phyloP scores from a whole-genome alignment of 2,113 vertebrate genomes.

The Plotosus lineatus region DNA sequence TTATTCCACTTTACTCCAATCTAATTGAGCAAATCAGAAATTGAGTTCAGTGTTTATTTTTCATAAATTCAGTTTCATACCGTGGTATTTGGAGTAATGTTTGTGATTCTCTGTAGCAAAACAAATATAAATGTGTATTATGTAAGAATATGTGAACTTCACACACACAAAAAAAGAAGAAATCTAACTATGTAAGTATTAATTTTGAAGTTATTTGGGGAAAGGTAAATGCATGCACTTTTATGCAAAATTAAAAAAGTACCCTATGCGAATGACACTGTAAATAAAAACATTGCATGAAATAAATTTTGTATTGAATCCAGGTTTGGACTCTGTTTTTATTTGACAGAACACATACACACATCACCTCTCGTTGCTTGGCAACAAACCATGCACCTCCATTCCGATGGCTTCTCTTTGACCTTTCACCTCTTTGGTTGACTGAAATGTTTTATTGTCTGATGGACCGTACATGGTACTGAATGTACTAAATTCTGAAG shows the following conservation, averaged over 20 bases:
- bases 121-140: slow-evolving; percentile 52
- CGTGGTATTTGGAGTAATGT: slow-evolving; percentile 34
- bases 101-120: slow-evolving; percentile 43
- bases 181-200: slow-evolving; percentile 59
- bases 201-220: slow-evolving; percentile 80
- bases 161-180: slow-evolving; percentile 69
- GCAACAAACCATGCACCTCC: slow-evolving; percentile 44
- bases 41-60: slow-evolving; percentile 50
- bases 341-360: slow-evolving; percentile 71
- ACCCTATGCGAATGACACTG: slow-evolving; percentile 72
- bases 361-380: slow-evolving; percentile 59
- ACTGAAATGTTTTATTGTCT: neutral
- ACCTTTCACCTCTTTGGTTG: slow-evolving; percentile 48
- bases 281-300: slow-evolving; percentile 92
- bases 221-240: slow-evolving; percentile 97
- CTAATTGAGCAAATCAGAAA: slow-evolving; percentile 20
- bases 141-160: slow-evolving; percentile 77
- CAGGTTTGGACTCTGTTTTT: slow-evolving; percentile 75
- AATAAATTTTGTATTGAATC: slow-evolving; percentile 97
- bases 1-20: slow-evolving; percentile 59
- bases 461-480: neutral
- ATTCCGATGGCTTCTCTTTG: slow-evolving; percentile 49
- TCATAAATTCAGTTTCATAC: slow-evolving; percentile 58
- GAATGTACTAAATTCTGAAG: neutral
- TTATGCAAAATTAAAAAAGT: slow-evolving; percentile 86